Conservation (phyloP, 1,140 invertebrate genomes). For the Musca domestica region DNA sequence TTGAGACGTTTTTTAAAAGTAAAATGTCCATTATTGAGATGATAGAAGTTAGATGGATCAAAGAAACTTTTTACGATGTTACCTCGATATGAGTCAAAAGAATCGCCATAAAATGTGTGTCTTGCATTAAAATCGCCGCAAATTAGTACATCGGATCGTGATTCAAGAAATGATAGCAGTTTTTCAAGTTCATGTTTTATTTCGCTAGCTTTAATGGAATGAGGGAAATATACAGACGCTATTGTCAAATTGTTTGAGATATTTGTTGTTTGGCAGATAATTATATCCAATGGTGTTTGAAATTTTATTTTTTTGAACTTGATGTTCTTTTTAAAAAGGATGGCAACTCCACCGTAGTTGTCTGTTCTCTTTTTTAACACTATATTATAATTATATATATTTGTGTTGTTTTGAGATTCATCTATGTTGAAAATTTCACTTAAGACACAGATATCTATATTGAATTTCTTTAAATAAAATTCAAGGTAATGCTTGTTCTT, state of each 20-base stretch:
- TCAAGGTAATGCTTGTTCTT: neutral
- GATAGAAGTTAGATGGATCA: neutral
- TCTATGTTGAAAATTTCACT: neutral
- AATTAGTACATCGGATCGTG: neutral
- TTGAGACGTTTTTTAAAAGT: neutral
- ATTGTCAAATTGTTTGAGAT: neutral
- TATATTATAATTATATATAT: neutral
- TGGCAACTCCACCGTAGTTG: neutral
- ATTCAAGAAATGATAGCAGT: neutral
- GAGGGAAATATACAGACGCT: no score
- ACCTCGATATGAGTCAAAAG: neutral
- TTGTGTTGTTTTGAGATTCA: neutral
- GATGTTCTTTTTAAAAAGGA: neutral
- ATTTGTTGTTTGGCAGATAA: neutral
- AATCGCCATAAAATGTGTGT: neutral
- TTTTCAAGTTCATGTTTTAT: neutral
- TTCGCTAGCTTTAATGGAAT: no score
- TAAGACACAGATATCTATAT: neutral
- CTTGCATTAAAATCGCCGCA: slow-evolving; percentile 16
- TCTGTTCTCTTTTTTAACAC: no score
- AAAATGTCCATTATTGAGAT: neutral
- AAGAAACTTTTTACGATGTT: neutral
- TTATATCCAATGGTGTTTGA: neutral
- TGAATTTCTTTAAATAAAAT: no score
- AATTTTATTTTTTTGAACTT: neutral